phyloP scores from a whole-genome alignment of 2,113 vertebrate species.

The Proteles cristata region DNA sequence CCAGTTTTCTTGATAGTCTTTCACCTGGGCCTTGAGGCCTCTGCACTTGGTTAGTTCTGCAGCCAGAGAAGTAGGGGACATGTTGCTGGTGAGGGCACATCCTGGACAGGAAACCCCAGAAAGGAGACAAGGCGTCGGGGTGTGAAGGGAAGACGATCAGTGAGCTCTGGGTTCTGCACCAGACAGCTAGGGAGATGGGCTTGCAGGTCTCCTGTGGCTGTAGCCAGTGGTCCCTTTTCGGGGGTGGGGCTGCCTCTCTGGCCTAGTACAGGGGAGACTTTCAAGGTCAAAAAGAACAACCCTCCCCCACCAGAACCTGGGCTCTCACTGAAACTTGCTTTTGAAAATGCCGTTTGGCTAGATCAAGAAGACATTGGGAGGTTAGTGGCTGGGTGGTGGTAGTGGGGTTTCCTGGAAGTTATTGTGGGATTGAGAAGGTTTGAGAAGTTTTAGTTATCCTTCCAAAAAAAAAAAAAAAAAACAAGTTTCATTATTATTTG shows the following conservation, averaged over 20 bases:
- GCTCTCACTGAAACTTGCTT: background rate
- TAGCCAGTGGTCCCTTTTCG: background rate
- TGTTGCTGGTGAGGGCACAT: background rate
- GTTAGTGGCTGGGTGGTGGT: background rate
- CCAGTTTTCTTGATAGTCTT: background rate
- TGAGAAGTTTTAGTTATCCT: background rate
- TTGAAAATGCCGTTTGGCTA: background rate
- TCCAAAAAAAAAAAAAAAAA: background rate
- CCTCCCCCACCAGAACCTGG: background rate
- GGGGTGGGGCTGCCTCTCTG: background rate
- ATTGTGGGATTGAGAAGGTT: background rate
- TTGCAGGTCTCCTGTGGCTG: background rate
- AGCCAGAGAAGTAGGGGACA: background rate
- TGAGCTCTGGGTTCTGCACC: background rate
- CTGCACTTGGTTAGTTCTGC: background rate
- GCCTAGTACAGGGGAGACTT: background rate
- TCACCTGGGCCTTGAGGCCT: no score
- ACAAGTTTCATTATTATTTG: background rate
- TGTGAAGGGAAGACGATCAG: background rate
- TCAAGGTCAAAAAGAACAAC: background rate
- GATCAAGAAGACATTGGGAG: background rate
- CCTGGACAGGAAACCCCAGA: background rate
- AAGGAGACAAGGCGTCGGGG: background rate
- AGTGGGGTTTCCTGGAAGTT: background rate
- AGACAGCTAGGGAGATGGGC: background rate